A percentile compares a stretch with the other conserved stretches of the same genome.
Evolutionary conservation across 2,888 invertebrate species (phyloP).

Genomic region (Brassicogethes aeneus): DNA sequence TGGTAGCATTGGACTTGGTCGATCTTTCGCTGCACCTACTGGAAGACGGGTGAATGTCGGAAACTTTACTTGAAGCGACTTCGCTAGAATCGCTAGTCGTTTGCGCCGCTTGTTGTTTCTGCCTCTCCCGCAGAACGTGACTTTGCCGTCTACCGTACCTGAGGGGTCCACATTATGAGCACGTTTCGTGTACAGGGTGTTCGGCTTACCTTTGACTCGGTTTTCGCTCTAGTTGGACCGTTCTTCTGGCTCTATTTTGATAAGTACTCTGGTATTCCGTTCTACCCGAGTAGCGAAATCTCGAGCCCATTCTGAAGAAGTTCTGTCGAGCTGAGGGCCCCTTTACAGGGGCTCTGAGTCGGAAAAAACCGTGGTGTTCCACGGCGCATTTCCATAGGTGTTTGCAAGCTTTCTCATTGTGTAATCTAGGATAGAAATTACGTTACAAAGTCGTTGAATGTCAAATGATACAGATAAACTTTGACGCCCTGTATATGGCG

Average conservation of each 20-base stretch:
- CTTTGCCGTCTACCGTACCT: constrained; percentile 84
- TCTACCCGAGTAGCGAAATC: constrained; percentile 81
- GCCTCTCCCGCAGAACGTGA: constrained; percentile 74
- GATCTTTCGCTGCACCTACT: constrained; percentile 50
- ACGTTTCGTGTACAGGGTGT: not conserved
- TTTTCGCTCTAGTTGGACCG: constrained; percentile 91
- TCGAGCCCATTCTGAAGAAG: constrained; percentile 97
- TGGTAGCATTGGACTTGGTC: constrained; percentile 41
- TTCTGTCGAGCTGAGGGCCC: constrained; percentile 85
- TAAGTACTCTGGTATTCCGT: constrained; percentile 97
- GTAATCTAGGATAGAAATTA: constrained; percentile 45
- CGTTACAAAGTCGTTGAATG: not conserved
- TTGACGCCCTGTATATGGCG: too few relatives aligned
- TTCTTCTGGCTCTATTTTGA: constrained; percentile 79
- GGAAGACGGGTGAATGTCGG: constrained; percentile 34
- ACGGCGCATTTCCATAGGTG: constrained; percentile 99
- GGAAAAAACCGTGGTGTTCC: constrained; percentile 98
- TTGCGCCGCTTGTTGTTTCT: constrained; percentile 45
- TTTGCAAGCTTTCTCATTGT: constrained; percentile 97
- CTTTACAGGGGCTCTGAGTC: constrained; percentile 82
- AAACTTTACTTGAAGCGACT: constrained; percentile 23
- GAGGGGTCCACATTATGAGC: not conserved
- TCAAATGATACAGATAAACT: too few relatives aligned
- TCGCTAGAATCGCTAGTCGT: too few relatives aligned
- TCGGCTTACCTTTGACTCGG: constrained; percentile 75